These are phyloP conservation scores for Acromyrmex echinatior DNA, from an alignment of 1,140 invertebrate species.

Conservation along the genomic window DNA sequence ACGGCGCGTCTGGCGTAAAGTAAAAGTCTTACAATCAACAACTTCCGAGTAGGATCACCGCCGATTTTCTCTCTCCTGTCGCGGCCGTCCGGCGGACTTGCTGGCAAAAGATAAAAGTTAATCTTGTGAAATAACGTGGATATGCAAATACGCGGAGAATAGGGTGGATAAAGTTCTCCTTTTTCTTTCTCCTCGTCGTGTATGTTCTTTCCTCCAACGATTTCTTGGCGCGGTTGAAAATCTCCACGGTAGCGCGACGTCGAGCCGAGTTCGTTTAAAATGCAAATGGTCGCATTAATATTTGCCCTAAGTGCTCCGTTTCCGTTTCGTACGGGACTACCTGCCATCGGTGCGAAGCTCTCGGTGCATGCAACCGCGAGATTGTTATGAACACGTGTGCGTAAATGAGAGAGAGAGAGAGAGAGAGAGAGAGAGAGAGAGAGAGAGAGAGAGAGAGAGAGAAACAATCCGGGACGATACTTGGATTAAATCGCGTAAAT, in stretches of 20 bases:
- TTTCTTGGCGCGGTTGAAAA: conserved; percentile 58
- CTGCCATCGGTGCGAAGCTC: background rate
- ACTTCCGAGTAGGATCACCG: conserved; percentile 25
- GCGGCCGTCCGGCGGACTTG: background rate
- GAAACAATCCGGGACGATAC: conserved; percentile 2
- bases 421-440: background rate
- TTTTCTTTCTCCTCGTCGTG: background rate
- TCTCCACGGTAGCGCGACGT: conserved; percentile 16
- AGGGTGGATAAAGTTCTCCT: background rate
- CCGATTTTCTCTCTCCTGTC: background rate
- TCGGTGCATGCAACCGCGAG: conserved; percentile 13
- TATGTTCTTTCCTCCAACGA: background rate
- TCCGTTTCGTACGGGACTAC: conserved; percentile 26
- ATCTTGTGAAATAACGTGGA: conserved; percentile 64
- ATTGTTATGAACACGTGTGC: conserved; percentile 51
- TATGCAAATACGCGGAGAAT: conserved; percentile 63
- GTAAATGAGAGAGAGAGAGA: background rate
- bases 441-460: too few relatives aligned
- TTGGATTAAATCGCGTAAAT: conserved; percentile 56
- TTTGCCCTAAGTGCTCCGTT: conserved; percentile 56
- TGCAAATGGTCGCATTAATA: conserved; percentile 74
- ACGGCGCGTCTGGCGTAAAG: conserved; percentile 34
- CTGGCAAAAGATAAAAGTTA: conserved; percentile 47
- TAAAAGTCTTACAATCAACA: conserved; percentile 59
- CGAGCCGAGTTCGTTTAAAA: conserved; percentile 65